Base-by-base conservation (phyloP, 1,140 invertebrate genomes). In the Pemphigus obesinymphae region DNA sequence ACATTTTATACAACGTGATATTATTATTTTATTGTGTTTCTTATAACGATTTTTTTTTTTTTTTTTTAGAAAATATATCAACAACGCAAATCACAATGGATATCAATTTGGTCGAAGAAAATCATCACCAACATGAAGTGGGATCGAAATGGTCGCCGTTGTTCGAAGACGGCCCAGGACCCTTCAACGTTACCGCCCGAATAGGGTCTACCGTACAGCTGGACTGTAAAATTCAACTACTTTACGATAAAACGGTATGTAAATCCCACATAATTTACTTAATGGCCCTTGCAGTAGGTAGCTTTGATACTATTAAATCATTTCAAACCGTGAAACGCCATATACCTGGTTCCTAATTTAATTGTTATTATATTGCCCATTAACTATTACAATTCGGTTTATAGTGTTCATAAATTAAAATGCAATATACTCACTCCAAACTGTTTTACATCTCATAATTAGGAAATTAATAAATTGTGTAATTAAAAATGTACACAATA, bases 191-290 rank as follows among this genome's bases (percentile, higher is more conserved):
- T 2, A 84, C 85, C 2, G 86, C 85, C 7, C 78, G 85, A 45
- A 85, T 86, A 0, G 86, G 86, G 29, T 80, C 84, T 20, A 86
- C 83, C 31, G 85, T 87, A 43, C 83, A 84, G 13, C 70, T 87
- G 34, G 85, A 87, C 82, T 87, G 86, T 83, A 84, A 85, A 78
- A 86, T 87, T 13, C 84, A 84, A 55, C 84, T 87, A 8, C 85
- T 87, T 13, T 85, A 87, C 75, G 85, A 85, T 48, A 85, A 85
- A 83, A 86, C 85, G 72, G 86, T 87, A 84, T 84, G 85, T 61
- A 72, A 43, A 63, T 40, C 26, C 7, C 15, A 3, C 11, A 6
- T 75, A 34, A 75, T 37, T 53, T 5, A 20, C 8, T 34, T 53
- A n/a, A n/a, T 29, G 31, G 0, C 15, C 15, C 3, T 3, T 29